phyloP scores from a whole-genome alignment of 2,888 invertebrate species.

The Platynereis dumerilii region DNA sequence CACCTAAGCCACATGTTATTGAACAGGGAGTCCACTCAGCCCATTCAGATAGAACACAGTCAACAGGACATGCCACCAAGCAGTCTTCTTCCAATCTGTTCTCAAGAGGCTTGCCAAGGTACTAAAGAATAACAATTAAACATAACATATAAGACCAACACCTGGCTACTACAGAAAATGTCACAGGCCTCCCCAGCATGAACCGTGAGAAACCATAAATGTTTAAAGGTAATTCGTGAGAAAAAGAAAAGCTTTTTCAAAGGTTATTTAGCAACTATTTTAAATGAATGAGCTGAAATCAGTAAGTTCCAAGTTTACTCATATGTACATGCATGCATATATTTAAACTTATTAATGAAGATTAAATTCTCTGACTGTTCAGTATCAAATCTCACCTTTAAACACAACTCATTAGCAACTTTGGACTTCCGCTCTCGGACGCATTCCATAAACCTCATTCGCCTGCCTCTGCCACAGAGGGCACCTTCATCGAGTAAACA shows the following conservation, averaged over 20 bases:
- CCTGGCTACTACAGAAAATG: too few relatives aligned
- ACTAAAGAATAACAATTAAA: conserved; percentile 32
- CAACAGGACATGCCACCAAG: conserved; percentile 42
- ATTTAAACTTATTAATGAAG: too few relatives aligned
- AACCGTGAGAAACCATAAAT: too few relatives aligned
- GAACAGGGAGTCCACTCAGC: conserved; percentile 48
- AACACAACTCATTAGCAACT: conserved; percentile 1
- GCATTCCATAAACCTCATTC: conserved; percentile 70
- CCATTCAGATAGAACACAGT: conserved; percentile 57
- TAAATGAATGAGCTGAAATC: too few relatives aligned
- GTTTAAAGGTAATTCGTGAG: too few relatives aligned
- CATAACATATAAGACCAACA: too few relatives aligned
- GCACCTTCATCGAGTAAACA: conserved; percentile 73
- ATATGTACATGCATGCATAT: too few relatives aligned
- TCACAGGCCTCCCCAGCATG: too few relatives aligned
- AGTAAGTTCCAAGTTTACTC: too few relatives aligned
- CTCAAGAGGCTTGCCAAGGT: conserved; percentile 37
- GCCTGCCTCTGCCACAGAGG: conserved; percentile 73
- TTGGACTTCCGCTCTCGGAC: not conserved
- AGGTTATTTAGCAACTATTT: too few relatives aligned
- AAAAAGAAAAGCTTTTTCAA: too few relatives aligned
- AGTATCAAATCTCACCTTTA: not conserved
- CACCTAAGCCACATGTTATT: conserved; percentile 50
- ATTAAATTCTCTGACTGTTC: too few relatives aligned
- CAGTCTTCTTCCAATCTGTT: conserved; percentile 47